These are phyloP conservation scores for Neostethus bicornis DNA, from an alignment of 2,797 vertebrate genomes.

Conservation along the genomic window DNA sequence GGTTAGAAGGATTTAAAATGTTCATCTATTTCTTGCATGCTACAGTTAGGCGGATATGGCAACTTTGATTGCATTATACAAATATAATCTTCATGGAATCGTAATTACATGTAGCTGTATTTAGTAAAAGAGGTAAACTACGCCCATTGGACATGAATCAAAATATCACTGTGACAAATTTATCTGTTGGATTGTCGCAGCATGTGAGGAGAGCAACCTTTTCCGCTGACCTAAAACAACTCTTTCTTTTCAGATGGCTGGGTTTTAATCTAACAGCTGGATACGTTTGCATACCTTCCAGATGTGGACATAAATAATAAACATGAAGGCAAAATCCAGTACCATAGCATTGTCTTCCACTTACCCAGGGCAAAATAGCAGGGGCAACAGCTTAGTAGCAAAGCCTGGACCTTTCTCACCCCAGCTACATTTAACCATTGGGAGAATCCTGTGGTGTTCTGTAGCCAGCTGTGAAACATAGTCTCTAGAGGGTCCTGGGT, in stretches of 20 bases:
- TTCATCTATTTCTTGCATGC: neutral
- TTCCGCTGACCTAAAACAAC: slow-evolving; percentile 34
- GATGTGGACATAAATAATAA: too few relatives aligned
- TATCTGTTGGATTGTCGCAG: neutral
- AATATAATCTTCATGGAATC: neutral
- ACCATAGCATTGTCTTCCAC: too few relatives aligned
- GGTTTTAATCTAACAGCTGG: neutral
- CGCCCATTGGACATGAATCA: neutral
- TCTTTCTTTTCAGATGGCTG: slow-evolving; percentile 6
- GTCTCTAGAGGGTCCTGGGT: too few relatives aligned
- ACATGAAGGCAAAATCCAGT: too few relatives aligned
- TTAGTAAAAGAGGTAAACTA: too few relatives aligned
- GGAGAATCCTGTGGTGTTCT: too few relatives aligned
- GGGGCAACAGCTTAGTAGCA: too few relatives aligned
- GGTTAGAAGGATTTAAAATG: neutral
- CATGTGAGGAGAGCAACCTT: neutral
- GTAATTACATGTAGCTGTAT: neutral
- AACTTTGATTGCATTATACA: neutral
- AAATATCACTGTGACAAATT: neutral
- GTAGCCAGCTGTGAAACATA: too few relatives aligned
- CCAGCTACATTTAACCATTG: too few relatives aligned
- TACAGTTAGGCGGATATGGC: slow-evolving; percentile 4
- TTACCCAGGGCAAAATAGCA: too few relatives aligned
- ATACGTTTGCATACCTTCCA: slow-evolving; percentile 37
- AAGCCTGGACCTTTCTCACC: too few relatives aligned